Conservation (phyloP, 2,113 vertebrate genomes). For the Carassius carassius region DNA sequence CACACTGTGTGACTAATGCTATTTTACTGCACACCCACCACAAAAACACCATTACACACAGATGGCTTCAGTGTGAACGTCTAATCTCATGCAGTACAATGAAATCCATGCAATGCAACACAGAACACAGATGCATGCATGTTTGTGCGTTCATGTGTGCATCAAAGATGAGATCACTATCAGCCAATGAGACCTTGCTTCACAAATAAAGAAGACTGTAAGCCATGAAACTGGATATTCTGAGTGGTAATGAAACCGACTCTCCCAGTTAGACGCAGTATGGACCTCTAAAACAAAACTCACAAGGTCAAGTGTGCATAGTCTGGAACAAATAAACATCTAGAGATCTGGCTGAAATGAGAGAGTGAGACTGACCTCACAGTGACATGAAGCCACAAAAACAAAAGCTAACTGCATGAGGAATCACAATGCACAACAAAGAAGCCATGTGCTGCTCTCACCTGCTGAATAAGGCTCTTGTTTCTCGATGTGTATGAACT, state of each 20-base stretch:
- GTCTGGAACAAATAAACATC: not conserved
- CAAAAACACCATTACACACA: not conserved
- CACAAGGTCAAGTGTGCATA: not conserved
- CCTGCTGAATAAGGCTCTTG: conserved; percentile 97
- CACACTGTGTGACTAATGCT: not conserved
- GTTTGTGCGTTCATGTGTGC: not conserved
- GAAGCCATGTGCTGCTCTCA: conserved; percentile 58
- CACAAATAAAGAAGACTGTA: conserved; percentile 6
- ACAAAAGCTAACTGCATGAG: not conserved
- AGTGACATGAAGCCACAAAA: not conserved
- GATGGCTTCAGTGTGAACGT: not conserved
- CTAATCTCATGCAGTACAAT: not conserved
- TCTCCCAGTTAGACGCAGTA: not conserved
- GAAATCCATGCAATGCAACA: not conserved
- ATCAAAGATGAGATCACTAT: conserved; percentile 11
- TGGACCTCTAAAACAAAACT: not conserved
- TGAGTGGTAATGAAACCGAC: conserved; percentile 5
- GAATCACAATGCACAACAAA: not conserved
- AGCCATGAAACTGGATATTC: conserved; percentile 31
- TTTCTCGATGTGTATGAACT: conserved; percentile 89
- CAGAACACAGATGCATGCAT: conserved; percentile 3
- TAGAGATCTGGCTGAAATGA: not conserved
- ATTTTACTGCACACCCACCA: not conserved
- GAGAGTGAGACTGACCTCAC: conserved; percentile 18
- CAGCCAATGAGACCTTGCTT: not conserved